Base-by-base conservation (phyloP, 2,113 vertebrate species). In the Carassius carassius region DNA sequence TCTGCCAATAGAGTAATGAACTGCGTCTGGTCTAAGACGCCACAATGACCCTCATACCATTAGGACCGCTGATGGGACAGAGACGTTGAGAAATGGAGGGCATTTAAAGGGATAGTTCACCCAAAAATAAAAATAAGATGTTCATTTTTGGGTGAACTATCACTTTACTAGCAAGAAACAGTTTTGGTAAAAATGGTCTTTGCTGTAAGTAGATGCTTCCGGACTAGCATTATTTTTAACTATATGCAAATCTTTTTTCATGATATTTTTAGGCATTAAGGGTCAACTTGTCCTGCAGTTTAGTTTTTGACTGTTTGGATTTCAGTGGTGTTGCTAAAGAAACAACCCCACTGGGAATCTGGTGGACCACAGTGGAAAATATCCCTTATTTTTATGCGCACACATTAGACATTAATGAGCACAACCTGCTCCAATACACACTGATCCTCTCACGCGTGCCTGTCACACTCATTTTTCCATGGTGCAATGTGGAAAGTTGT, bases 391-490 rank as follows among this genome's bases (percentile, higher is more conserved):
- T 67, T 81, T 62, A 78, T 21, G 10, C 8, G 0, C 10, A 62
- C 70, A 76, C 65, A 70, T 81, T 32, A 69, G 8, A 62, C 60
- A 23, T 56, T 75, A 81, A 44, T 86, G 32, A 85, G 74, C 14
- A 13, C 63, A 62, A 78, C 44, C 62, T 19, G 14, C 19, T 74
- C 41, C 16, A 47, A 65, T 14, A 21, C 75, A 58, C 32, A 21
- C 47, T 49, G 56, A 70, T 72, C 29, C 49, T 70, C 29, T 78
- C 76, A 41, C 37, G 14, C 10, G 32, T 49, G 49, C 19, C 62
- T 78, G 63, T 75, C 49, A 8, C 84, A 63, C 35, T 58, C 29
- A 49, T 70, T 86, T 83, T 86, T 82, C 81, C 77, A 74, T 58
- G 65, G 19, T 77, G 21, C 41, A 58, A 5, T 44, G 54, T 83